Conservation (phyloP, 2,113 vertebrate genomes). For the Triplophysa siluroides region DNA sequence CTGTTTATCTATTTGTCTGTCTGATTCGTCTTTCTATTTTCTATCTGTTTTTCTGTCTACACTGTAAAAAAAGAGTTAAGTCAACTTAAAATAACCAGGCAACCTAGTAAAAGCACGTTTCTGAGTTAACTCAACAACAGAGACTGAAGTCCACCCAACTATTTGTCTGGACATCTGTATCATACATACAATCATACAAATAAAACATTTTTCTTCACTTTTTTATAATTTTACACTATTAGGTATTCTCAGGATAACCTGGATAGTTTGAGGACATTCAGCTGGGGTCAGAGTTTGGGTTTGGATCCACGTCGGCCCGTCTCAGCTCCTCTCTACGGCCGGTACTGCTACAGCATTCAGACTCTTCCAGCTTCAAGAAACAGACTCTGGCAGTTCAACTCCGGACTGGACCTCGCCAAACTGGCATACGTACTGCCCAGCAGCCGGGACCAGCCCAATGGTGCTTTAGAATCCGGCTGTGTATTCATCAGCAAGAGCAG, state of each 20-base stretch:
- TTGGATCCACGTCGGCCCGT: conserved; percentile 65
- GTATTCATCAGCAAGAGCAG: conserved; percentile 11
- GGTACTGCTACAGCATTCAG: conserved; percentile 73
- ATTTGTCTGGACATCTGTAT: no score
- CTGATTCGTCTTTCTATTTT: no score
- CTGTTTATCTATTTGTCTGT: no score
- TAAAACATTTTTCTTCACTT: neutral
- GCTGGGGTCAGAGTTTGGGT: conserved; percentile 65
- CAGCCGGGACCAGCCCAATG: conserved; percentile 60
- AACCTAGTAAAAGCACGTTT: no score
- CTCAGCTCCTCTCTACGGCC: conserved; percentile 70
- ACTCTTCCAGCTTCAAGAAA: conserved; percentile 72
- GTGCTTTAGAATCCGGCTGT: conserved; percentile 50
- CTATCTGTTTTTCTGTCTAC: no score
- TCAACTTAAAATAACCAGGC: no score
- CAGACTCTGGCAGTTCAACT: conserved; percentile 64
- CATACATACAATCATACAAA: no score
- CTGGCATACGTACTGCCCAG: conserved; percentile 61
- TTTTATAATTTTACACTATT: neutral
- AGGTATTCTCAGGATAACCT: conserved; percentile 70
- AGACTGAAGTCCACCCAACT: no score
- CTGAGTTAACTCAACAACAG: no score
- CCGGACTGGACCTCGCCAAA: conserved; percentile 67
- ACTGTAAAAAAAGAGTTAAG: no score
- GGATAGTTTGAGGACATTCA: conserved; percentile 66